phyloP scores from a whole-genome alignment of 2,797 vertebrate species.

The Trichosurus vulpecula region DNA sequence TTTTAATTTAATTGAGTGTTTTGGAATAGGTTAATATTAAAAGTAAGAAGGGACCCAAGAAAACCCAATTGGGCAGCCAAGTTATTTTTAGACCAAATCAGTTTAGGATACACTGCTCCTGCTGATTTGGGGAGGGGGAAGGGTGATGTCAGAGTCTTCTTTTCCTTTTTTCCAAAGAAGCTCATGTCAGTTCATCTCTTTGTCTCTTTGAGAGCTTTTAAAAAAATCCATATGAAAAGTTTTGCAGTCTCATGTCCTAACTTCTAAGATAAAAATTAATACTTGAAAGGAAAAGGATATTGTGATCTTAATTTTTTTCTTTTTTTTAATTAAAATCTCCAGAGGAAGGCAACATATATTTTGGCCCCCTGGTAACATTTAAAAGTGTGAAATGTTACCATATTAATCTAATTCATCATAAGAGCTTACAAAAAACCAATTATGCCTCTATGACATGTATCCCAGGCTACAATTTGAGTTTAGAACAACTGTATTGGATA shows the following conservation, averaged over 20 bases:
- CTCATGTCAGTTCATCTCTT: neutral
- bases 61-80: neutral
- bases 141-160: neutral
- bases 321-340: slow-evolving; percentile 33
- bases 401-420: slow-evolving; percentile 1
- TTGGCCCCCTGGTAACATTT: slow-evolving; percentile 14
- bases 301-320: neutral
- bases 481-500: neutral
- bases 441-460: slow-evolving; percentile 9
- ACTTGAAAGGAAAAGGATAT: neutral
- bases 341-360: slow-evolving; percentile 2
- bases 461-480: neutral
- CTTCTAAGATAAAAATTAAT: slow-evolving; percentile 34
- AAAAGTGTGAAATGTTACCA: neutral
- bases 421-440: neutral
- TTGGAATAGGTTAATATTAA: neutral
- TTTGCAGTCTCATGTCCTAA: neutral
- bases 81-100: neutral
- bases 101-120: neutral
- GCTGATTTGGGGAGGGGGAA: neutral
- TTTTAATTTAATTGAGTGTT: slow-evolving; percentile 44
- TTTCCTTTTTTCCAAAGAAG: neutral
- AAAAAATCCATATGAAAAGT: neutral
- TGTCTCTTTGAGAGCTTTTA: neutral
- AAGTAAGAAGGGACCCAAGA: neutral